Conservation (phyloP, 2,113 vertebrate genomes). For the Calyptommatus sinebrachiatus region DNA sequence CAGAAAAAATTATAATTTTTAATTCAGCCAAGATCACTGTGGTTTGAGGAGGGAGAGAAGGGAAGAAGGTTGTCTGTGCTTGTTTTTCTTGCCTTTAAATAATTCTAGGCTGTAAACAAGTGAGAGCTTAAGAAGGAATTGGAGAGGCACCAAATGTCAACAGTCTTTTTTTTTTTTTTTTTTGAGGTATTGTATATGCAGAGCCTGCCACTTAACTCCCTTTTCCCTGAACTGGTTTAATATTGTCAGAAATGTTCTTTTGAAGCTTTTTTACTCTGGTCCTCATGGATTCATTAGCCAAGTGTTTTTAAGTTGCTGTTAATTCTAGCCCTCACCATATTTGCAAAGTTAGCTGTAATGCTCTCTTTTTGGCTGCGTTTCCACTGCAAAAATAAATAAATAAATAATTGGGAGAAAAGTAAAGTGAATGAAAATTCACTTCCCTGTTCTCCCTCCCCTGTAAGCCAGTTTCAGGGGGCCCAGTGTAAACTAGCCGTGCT, state of each 20-base stretch:
- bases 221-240: background rate
- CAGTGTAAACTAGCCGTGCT: too few species aligned
- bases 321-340: background rate
- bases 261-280: background rate
- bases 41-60: background rate
- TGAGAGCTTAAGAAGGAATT: background rate
- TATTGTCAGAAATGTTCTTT: background rate
- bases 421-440: too few species aligned
- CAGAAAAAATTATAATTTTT: constrained; percentile 41
- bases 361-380: too few species aligned
- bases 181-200: background rate
- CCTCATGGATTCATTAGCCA: background rate
- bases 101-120: background rate
- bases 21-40: constrained; percentile 46
- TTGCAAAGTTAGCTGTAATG: background rate
- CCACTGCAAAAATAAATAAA: too few species aligned
- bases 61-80: background rate
- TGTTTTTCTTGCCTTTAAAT: background rate
- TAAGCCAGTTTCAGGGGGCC: too few species aligned
- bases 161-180: background rate
- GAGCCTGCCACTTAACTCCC: background rate
- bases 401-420: too few species aligned
- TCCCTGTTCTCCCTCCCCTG: too few species aligned
- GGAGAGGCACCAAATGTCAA: background rate
- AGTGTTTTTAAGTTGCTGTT: background rate